Conservation (phyloP, 2,797 vertebrate genomes). For the Limnodromus scolopaceus region DNA sequence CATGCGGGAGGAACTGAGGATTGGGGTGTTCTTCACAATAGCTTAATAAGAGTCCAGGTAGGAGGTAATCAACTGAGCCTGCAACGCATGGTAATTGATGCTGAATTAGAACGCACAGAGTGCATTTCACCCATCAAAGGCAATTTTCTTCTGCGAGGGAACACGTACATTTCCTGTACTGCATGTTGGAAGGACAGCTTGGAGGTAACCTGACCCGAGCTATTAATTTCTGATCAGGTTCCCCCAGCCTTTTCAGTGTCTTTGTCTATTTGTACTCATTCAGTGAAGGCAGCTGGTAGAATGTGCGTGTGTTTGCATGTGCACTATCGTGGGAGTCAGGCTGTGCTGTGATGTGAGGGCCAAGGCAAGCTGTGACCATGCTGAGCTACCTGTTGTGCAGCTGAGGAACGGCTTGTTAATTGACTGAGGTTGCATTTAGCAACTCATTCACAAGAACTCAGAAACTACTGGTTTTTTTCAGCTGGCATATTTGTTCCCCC, state of each 20-base stretch:
- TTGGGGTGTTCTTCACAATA: not conserved
- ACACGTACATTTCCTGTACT: not conserved
- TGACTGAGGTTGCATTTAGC: not conserved
- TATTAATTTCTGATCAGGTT: not conserved
- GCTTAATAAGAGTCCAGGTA: not conserved
- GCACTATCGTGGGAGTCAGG: not conserved
- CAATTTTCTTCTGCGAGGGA: not conserved
- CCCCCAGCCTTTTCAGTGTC: not conserved
- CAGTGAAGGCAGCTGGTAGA: not conserved
- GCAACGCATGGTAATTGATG: not conserved
- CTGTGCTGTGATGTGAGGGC: rapidly evolving
- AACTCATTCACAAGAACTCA: not conserved
- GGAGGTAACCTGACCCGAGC: not conserved
- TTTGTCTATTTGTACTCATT: not conserved
- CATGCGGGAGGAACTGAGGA: not conserved
- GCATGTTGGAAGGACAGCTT: not conserved
- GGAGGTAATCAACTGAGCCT: not conserved
- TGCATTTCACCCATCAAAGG: not conserved
- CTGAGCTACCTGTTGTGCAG: not conserved
- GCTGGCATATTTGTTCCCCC: not conserved
- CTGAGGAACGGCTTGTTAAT: not conserved
- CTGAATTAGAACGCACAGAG: not conserved
- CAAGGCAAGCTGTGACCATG: not conserved
- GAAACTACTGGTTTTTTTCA: not conserved
- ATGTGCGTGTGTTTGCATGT: rapidly evolving